Evolutionary conservation across 2,888 invertebrate genomes (phyloP).

Genomic region (Phorcus lineatus): DNA sequence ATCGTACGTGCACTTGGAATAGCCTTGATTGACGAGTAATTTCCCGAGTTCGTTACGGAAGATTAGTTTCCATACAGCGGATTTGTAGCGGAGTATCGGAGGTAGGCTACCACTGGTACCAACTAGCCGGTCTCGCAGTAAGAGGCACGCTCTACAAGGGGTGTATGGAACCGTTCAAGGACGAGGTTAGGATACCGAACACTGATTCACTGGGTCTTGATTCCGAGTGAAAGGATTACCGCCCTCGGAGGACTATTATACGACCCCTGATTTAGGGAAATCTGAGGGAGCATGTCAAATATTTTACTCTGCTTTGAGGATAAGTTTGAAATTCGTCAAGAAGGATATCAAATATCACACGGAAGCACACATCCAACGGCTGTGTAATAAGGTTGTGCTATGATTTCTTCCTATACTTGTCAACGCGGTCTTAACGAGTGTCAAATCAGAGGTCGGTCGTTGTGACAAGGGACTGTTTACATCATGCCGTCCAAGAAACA

Average conservation of each 20-base stretch:
- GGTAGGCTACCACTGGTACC: too few relatives aligned
- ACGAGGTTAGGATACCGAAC: too few relatives aligned
- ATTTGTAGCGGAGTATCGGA: too few relatives aligned
- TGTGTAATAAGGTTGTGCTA: not conserved
- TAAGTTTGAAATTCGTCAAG: not conserved
- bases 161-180: too few relatives aligned
- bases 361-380: not conserved
- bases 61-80: not conserved
- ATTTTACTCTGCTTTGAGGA: too few relatives aligned
- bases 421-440: not conserved
- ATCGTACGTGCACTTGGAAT: slow-evolving; percentile 1
- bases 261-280: too few relatives aligned
- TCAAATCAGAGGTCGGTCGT: not conserved
- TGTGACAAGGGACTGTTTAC: slow-evolving; percentile 26
- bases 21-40: slow-evolving; percentile 11
- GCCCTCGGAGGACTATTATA: too few relatives aligned
- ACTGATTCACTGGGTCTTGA: too few relatives aligned
- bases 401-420: not conserved
- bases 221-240: too few relatives aligned
- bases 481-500: slow-evolving; percentile 79
- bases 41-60: not conserved
- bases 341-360: not conserved
- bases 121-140: too few relatives aligned
- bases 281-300: too few relatives aligned
- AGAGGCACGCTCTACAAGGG: too few relatives aligned